Conservation (phyloP, 2,888 invertebrate species). For the Oithona nana region DNA sequence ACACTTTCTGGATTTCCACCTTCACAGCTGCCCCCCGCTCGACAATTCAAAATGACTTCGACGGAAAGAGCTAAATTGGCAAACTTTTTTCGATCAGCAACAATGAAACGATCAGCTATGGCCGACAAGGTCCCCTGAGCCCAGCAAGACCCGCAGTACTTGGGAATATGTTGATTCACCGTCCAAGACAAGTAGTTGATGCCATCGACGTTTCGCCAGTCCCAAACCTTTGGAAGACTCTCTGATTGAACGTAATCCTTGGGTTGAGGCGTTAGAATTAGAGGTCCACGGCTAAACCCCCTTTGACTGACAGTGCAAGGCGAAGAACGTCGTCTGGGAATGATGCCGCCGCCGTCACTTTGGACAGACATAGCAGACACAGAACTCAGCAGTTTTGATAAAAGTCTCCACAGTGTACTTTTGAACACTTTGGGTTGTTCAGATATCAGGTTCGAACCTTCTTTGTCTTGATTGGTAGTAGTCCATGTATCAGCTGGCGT, state of each 20-base stretch:
- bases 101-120: slow-evolving; percentile 13
- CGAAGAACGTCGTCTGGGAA: no score
- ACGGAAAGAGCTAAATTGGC: slow-evolving; percentile 11
- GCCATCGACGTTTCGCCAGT: slow-evolving; percentile 16
- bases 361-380: neutral
- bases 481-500: neutral
- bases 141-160: slow-evolving; percentile 17
- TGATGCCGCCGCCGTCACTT: neutral
- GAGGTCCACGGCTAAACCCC: neutral
- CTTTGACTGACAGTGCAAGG: neutral
- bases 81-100: slow-evolving; percentile 9
- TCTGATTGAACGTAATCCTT: neutral
- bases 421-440: neutral
- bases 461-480: no score
- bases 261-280: neutral
- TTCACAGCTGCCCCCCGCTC: slow-evolving; percentile 15
- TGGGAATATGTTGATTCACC: slow-evolving; percentile 17
- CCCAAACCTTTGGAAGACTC: slow-evolving; percentile 8
- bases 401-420: no score
- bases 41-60: slow-evolving; percentile 15
- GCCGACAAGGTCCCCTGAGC: slow-evolving; percentile 14
- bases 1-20: slow-evolving; percentile 11
- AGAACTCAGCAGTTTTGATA: neutral
- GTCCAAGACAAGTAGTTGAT: slow-evolving; percentile 16
- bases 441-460: neutral